Base-by-base conservation (phyloP, 2,113 vertebrate genomes). In the Silurus asotus region DNA sequence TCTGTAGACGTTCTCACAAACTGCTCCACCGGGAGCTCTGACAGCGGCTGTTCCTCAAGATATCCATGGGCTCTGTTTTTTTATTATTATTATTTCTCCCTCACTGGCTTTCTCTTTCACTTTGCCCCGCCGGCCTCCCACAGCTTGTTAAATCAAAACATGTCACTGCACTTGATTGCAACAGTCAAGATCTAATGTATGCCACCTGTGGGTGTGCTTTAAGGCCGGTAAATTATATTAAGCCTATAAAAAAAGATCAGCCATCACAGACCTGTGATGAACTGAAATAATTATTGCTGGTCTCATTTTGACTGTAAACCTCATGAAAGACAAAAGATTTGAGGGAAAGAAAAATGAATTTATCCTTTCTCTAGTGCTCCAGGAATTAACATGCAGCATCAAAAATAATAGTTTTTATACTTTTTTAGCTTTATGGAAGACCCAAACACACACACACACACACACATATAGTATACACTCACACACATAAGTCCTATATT, bases 81-180 rank as follows among this genome's bases (percentile, higher is more conserved):
- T 61, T 59, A 72, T 49, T 67, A 64, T 69, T 86, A 84, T 86
- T 81, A 64, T 84, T 84, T 84, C 74, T 72, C 74, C 37, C 82
- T 79, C 84, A 77, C 51, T 61, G 61, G 49, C 59, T 80, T 37
- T 81, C 69, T 81, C 51, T 74, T 72, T 88, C 62, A 83, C 65
- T 77, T 88, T 56, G 62, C 59, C 86, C 83, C 49, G n/a, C 56
- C 82, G 69, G 82, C 84, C 89, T 87, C 87, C 88, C 84, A 88
- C 87, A 82, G 89, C 89, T 89, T 87, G 87, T 90, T 90, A 91
- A 91, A 90, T 91, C 90, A 89, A 87, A 89, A 88, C 90, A 91
- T 90, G 90, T 88, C 90, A 89, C 76, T 70, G 65, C 84, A 82
- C 81, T 88, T 90, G 90, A 91, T 90, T 90, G 87, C 90, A 86